Base-by-base conservation (phyloP, 2,888 invertebrate species). In the Eupeodes latifasciatus region DNA sequence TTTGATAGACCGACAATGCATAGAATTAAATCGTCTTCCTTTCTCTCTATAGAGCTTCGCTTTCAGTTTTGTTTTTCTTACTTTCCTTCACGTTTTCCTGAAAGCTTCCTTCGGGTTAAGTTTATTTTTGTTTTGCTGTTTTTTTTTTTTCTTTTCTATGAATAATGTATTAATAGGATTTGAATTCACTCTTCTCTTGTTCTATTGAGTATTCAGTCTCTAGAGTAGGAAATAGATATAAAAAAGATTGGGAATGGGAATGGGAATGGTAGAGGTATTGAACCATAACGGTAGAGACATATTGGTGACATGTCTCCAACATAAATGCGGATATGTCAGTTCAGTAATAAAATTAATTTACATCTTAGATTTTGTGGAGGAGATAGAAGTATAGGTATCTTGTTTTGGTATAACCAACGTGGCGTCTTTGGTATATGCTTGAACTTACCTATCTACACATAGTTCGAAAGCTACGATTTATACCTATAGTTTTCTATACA, bases 1-100 rank as follows among this genome's bases (percentile, higher is more conserved):
- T 87, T 87, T 87, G 87, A 87, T 87, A 83, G 84, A 87, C 83
- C 79, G 59, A 87, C 84, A 87, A 87, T 87, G 87, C 76, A 87
- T 80, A 72, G 71, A 84, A 76, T 72, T 66, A 80, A 72, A 76
- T 87, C 80, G 76, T 80, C 44, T 80, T 84, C 71, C 61, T 64
- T 81, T 71, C 49, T 16, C 12, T 53, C 69, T 53, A 16, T 40
- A 53, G 16, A 36, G n/a, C 36, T 67, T 14, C 51, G 5, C 14
- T 40, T 16, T 19, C 27, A 53, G 51, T 47, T 34, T 66, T 51
- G 1, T 16, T 9, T 49, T 74, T 59, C 19, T 12, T 40, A 64
- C 10, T 66, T 61, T 61, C 59, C 53, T 19, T 27, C 59, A 67
- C 14, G 55, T 49, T 44, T 16, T 27, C 19, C 47, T 66, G 47